Percentiles rank a stretch among this genome's conserved stretches.
Evolutionary conservation across 64 coral and sea anemone genomes (phyloP).

Genomic region (Montipora efflorescens): DNA sequence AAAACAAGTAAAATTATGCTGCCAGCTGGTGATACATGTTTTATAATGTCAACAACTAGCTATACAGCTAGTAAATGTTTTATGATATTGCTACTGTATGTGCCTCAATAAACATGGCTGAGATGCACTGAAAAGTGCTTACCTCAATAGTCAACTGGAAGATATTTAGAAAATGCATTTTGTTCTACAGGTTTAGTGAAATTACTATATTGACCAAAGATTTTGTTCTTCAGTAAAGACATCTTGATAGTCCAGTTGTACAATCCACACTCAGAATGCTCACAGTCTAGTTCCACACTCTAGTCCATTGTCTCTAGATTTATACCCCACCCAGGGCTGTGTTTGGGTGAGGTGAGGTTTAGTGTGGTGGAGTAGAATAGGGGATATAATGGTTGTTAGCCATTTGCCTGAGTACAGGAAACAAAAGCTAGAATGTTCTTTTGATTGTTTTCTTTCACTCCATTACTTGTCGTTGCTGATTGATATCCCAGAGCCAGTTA

Average conservation of each 20-base stretch:
- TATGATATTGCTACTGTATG: background rate
- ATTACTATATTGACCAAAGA: slow-evolving; percentile 15
- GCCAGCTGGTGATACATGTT: slow-evolving; percentile 7
- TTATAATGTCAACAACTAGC: slow-evolving; percentile 43
- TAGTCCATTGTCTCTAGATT: background rate
- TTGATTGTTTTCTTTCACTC: slow-evolving; percentile 59
- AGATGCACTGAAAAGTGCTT: slow-evolving; percentile 13
- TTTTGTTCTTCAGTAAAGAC: slow-evolving; percentile 48
- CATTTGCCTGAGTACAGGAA: background rate
- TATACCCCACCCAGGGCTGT: background rate
- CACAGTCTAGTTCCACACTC: slow-evolving; percentile 16
- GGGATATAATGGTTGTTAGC: background rate
- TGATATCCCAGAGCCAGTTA: slow-evolving; percentile 80
- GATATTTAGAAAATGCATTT: slow-evolving; percentile 16
- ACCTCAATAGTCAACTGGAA: slow-evolving; percentile 14
- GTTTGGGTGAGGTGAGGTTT: background rate
- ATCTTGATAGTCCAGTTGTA: slow-evolving; percentile 47
- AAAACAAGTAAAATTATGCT: background rate
- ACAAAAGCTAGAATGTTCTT: slow-evolving; percentile 28
- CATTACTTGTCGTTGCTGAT: slow-evolving; percentile 70
- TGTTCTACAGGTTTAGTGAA: slow-evolving; percentile 24
- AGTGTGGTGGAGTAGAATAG: background rate
- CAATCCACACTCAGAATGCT: slow-evolving; percentile 26
- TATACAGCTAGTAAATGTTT: slow-evolving; percentile 24
- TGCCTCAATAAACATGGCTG: slow-evolving; percentile 26